These are phyloP conservation scores for Luperina testacea DNA, from an alignment of 2,888 invertebrate species.

Conservation along the genomic window DNA sequence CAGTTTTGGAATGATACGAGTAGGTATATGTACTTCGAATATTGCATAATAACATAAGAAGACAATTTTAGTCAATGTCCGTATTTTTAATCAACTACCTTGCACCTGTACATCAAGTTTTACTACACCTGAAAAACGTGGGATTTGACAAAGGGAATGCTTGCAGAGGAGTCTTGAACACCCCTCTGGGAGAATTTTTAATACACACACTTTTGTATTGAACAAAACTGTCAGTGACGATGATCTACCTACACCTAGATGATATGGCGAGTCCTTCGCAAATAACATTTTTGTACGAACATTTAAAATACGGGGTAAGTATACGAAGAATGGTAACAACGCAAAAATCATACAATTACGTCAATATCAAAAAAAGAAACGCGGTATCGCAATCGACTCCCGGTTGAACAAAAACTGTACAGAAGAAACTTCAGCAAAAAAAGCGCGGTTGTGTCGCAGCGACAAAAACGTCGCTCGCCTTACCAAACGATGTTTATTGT, in stretches of 20 bases:
- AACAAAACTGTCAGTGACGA: background rate
- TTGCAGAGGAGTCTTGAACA: background rate
- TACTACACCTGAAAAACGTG: background rate
- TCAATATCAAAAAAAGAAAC: conserved; percentile 43
- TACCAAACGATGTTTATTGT: conserved; percentile 86
- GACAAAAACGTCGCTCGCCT: conserved; percentile 78
- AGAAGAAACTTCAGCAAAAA: conserved; percentile 76
- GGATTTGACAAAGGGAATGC: background rate
- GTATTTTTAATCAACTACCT: background rate
- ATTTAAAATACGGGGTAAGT: conserved; percentile 2
- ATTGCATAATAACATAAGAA: background rate
- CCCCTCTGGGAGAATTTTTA: background rate
- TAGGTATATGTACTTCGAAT: background rate
- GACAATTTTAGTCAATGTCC: background rate
- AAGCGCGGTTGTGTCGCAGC: conserved; percentile 73
- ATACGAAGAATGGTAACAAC: conserved; percentile 7
- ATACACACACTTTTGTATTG: background rate
- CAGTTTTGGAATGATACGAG: background rate
- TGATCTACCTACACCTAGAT: background rate
- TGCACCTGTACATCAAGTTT: too few species aligned
- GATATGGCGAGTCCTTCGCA: background rate
- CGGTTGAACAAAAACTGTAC: conserved; percentile 74
- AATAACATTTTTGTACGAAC: background rate
- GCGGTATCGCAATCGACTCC: conserved; percentile 61
- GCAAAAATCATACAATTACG: conserved; percentile 53